These are phyloP conservation scores for Atherix ibis DNA, from an alignment of 2,888 invertebrate genomes.

Conservation along the genomic window DNA sequence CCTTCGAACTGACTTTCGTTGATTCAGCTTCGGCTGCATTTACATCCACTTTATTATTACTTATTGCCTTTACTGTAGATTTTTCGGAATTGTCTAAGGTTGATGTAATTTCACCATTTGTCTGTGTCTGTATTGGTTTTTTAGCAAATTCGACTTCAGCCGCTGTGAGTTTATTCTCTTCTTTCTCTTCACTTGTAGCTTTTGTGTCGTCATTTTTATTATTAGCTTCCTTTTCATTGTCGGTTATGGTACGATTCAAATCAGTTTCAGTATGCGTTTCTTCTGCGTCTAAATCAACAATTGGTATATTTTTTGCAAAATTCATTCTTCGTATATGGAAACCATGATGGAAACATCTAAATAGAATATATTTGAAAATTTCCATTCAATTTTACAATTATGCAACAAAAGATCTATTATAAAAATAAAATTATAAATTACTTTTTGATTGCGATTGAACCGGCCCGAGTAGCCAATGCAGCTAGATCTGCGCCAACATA, in stretches of 20 bases:
- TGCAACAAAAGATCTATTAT: too few relatives aligned
- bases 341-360: too few relatives aligned
- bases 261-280: slow-evolving; percentile 17
- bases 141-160: too few relatives aligned
- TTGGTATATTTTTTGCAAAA: slow-evolving; percentile 23
- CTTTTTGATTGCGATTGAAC: slow-evolving; percentile 70
- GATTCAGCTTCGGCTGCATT: background rate
- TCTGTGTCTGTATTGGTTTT: background rate
- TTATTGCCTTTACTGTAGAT: too few relatives aligned
- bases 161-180: background rate
- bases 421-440: too few relatives aligned
- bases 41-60: too few relatives aligned
- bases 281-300: slow-evolving; percentile 28
- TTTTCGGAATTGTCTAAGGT: background rate
- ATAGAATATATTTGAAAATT: too few relatives aligned
- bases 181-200: background rate
- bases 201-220: background rate
- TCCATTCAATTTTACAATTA: too few relatives aligned
- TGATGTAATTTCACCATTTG: background rate
- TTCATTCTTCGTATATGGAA: too few relatives aligned
- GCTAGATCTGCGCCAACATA: slow-evolving; percentile 91
- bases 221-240: slow-evolving; percentile 3
- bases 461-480: slow-evolving; percentile 73
- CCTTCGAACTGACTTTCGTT: slow-evolving; percentile 1
- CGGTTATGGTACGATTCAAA: background rate